These are phyloP conservation scores for Speoplatyrhinus poulsoni DNA, from an alignment of 2,113 vertebrate genomes.

Conservation along the genomic window DNA sequence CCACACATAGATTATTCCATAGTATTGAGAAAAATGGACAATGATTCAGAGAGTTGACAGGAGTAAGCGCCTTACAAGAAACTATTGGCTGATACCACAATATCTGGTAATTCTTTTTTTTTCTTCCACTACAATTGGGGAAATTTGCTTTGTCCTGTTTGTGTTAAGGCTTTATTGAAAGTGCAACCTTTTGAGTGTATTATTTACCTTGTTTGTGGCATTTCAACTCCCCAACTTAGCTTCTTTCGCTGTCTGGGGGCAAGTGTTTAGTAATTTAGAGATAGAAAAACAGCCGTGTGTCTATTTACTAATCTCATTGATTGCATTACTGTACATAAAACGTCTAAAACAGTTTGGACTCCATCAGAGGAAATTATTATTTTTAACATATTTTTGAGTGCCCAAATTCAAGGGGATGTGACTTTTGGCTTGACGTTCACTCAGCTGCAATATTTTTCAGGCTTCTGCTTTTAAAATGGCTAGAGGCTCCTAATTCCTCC, in stretches of 20 bases:
- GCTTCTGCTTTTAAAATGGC: conserved; percentile 12
- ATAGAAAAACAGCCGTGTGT: too few relatives aligned
- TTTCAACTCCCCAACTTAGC: too few relatives aligned
- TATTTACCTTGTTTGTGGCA: conserved; percentile 1
- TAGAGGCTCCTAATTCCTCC: conserved; percentile 30
- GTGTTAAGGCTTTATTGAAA: conserved; percentile 10
- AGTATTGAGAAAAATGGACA: conserved; percentile 36
- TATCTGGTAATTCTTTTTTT: neutral
- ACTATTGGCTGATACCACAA: conserved; percentile 28
- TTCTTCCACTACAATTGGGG: neutral
- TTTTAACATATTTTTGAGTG: neutral
- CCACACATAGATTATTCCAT: conserved; percentile 51
- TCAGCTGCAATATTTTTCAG: conserved; percentile 22
- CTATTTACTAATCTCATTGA: too few relatives aligned
- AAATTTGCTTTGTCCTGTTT: too few relatives aligned
- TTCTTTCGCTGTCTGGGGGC: too few relatives aligned
- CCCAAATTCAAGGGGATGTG: neutral
- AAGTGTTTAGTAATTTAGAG: too few relatives aligned
- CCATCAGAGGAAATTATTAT: too few relatives aligned
- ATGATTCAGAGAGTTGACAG: conserved; percentile 33
- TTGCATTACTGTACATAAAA: too few relatives aligned
- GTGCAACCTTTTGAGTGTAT: neutral
- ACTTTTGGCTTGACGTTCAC: conserved; percentile 15
- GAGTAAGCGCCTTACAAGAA: conserved; percentile 29
- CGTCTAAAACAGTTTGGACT: too few relatives aligned